phyloP scores from a whole-genome alignment of 2,113 vertebrate species.

The Crypturellus undulatus region DNA sequence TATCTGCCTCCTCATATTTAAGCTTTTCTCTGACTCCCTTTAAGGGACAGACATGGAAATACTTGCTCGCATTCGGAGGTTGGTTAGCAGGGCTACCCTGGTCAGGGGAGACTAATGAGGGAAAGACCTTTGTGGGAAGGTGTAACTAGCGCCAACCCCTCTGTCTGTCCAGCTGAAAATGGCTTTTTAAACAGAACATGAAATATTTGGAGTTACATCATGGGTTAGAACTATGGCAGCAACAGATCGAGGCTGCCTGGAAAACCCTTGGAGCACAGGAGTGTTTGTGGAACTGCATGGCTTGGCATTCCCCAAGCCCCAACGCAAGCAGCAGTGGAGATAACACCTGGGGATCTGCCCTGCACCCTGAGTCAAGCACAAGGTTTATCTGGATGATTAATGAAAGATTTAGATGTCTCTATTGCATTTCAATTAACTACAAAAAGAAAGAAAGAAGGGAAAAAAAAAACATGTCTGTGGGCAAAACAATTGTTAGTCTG shows the following conservation, averaged over 20 bases:
- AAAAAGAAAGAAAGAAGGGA: no score
- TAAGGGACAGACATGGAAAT: not conserved
- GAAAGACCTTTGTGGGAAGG: accelerated
- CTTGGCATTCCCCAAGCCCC: accelerated
- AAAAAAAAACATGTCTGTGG: accelerated
- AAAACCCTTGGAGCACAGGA: accelerated
- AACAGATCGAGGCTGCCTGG: no score
- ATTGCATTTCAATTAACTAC: not conserved
- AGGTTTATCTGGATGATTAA: accelerated
- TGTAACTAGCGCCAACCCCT: accelerated
- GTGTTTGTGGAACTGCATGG: accelerated
- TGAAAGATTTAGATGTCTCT: accelerated
- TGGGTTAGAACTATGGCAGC: accelerated
- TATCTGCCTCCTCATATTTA: not conserved
- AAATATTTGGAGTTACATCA: accelerated
- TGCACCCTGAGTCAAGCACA: accelerated
- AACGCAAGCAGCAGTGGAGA: accelerated
- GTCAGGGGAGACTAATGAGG: accelerated
- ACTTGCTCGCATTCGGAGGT: accelerated
- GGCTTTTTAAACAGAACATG: accelerated
- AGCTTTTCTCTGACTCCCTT: not conserved
- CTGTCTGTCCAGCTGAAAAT: accelerated
- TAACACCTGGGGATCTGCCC: accelerated
- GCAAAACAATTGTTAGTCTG: accelerated
- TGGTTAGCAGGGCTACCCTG: accelerated